phyloP scores from a whole-genome alignment of 2,888 invertebrate genomes.

The Clepsis dumicolana region DNA sequence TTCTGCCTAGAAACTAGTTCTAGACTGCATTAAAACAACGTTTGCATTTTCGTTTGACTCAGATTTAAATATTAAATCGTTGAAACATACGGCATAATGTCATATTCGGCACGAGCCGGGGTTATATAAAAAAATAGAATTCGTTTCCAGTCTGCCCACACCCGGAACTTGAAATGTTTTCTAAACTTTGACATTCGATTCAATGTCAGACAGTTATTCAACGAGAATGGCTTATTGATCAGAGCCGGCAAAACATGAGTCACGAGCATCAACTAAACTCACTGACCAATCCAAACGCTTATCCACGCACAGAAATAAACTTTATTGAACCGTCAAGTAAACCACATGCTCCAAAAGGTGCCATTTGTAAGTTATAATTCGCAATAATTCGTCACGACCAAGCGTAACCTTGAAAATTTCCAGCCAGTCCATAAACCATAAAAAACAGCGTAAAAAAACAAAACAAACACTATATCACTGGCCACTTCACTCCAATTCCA shows the following conservation, averaged over 20 bases:
- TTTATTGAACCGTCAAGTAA: constrained; percentile 14
- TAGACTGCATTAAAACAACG: constrained; percentile 10
- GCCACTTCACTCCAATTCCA: constrained; percentile 45
- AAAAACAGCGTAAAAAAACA: constrained; percentile 30
- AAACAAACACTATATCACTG: constrained; percentile 45
- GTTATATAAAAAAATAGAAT: constrained; percentile 37
- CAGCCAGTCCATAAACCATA: constrained; percentile 16
- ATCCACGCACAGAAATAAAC: constrained; percentile 24
- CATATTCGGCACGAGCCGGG: constrained; percentile 10
- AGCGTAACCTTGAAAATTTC: constrained; percentile 7
- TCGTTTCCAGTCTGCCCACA: constrained; percentile 37
- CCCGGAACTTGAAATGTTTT: constrained; percentile 26
- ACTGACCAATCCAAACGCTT: constrained; percentile 20
- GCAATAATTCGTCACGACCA: neutral
- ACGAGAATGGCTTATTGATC: constrained; percentile 62
- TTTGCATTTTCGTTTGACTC: constrained; percentile 19
- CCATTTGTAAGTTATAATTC: neutral
- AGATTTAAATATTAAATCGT: constrained; percentile 24
- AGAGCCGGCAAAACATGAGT: constrained; percentile 60
- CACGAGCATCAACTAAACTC: constrained; percentile 56
- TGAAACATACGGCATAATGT: constrained; percentile 18
- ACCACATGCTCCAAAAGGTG: constrained; percentile 2
- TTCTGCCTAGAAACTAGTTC: constrained; percentile 40
- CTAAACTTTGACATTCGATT: constrained; percentile 51
- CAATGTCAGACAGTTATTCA: constrained; percentile 63